A percentile compares a stretch with the other conserved stretches of the same genome.
Conservation (phyloP, 2,888 invertebrate species). For the Priocnemis perturbator region DNA sequence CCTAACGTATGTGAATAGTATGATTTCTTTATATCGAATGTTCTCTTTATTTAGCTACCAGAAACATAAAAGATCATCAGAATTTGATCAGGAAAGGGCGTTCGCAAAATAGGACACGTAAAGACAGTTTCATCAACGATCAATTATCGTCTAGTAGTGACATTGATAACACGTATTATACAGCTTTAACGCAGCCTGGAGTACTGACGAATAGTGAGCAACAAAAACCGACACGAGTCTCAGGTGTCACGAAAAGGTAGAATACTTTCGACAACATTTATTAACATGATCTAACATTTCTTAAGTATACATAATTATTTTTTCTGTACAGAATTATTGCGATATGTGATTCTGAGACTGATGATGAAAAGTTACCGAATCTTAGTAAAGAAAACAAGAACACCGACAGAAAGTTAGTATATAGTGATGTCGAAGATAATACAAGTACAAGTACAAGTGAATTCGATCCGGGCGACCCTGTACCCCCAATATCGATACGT, state of each 20-base stretch:
- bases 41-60: constrained; percentile 30
- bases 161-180: constrained; percentile 65
- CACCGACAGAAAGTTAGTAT: constrained; percentile 52
- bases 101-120: constrained; percentile 27
- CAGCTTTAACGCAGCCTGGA: constrained; percentile 65
- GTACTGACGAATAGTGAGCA: constrained; percentile 23
- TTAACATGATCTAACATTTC: constrained; percentile 11
- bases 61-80: not conserved
- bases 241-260: constrained; percentile 44
- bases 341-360: constrained; percentile 68
- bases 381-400: constrained; percentile 14
- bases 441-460: constrained; percentile 69
- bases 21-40: not conserved
- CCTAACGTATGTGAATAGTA: constrained; percentile 52
- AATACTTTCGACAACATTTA: constrained; percentile 9
- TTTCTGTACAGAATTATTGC: constrained; percentile 46
- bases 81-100: constrained; percentile 27
- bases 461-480: constrained; percentile 69
- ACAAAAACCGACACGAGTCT: constrained; percentile 24
- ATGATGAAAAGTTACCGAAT: constrained; percentile 33
- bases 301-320: not conserved
- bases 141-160: constrained; percentile 57
- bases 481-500: constrained; percentile 58
- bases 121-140: constrained; percentile 66
- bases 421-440: constrained; percentile 61